Evolutionary conservation across 2,113 vertebrate species (phyloP).

Genomic region (Noctilio leporinus): DNA sequence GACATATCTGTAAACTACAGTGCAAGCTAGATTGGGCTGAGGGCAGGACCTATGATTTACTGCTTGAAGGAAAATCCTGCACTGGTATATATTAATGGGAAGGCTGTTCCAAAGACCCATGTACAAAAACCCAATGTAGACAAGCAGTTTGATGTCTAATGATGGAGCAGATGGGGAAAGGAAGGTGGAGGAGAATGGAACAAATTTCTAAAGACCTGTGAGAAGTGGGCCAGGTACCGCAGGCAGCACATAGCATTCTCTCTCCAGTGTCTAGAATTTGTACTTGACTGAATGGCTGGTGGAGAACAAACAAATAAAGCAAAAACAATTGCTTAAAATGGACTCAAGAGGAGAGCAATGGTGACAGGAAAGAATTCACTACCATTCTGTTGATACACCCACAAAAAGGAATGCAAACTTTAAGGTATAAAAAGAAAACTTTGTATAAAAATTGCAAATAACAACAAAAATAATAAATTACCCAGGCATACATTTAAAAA

Average conservation of each 20-base stretch:
- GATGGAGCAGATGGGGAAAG: background rate
- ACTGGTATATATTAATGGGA: background rate
- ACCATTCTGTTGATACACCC: background rate
- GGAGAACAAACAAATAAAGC: background rate
- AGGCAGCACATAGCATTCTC: background rate
- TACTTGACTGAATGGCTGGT: background rate
- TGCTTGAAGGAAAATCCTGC: background rate
- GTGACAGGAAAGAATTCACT: background rate
- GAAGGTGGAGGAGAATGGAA: background rate
- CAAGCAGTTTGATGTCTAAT: background rate
- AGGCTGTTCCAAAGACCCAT: background rate
- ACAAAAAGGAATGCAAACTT: background rate
- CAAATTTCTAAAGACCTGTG: background rate
- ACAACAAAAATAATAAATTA: background rate
- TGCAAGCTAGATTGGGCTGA: background rate
- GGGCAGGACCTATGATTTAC: background rate
- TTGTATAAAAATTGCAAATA: background rate
- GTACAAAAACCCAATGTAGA: background rate
- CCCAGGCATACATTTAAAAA: background rate
- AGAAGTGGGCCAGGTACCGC: background rate
- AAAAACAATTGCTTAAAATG: background rate
- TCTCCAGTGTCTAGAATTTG: background rate
- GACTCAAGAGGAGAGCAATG: background rate
- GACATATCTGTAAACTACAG: background rate
- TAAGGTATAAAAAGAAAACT: background rate